A percentile compares a stretch with the other conserved stretches of the same genome.
Conservation (phyloP, 1,140 invertebrate genomes). For the Ectropis grisescens region DNA sequence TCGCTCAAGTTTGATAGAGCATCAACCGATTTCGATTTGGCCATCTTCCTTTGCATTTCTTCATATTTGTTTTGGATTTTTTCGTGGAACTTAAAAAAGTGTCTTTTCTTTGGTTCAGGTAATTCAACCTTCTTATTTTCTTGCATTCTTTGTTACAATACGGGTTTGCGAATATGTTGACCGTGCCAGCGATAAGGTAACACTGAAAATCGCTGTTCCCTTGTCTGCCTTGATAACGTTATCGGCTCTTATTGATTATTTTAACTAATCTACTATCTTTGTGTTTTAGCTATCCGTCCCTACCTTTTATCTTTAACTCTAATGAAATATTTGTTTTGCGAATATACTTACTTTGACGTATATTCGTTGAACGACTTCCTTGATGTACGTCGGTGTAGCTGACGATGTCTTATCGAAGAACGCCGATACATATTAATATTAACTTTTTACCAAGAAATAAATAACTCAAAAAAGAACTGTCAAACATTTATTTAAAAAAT, state of each 20-base stretch:
- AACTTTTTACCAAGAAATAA: not conserved
- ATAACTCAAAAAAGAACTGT: not conserved
- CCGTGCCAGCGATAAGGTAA: not conserved
- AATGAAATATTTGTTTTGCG: not conserved
- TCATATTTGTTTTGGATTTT: conserved; percentile 49
- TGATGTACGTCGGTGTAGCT: no score
- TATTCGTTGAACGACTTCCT: not conserved
- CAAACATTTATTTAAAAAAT: not conserved
- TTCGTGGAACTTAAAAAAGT: conserved; percentile 42
- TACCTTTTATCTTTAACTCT: not conserved
- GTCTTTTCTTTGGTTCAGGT: conserved; percentile 20
- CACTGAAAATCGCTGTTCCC: conserved; percentile 4
- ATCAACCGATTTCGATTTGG: conserved; percentile 50
- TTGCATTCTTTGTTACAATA: conserved; percentile 18
- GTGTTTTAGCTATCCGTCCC: not conserved
- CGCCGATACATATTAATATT: not conserved
- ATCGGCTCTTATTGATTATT: conserved; percentile 16
- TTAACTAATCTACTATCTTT: conserved; percentile 15
- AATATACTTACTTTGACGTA: not conserved
- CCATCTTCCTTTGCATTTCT: conserved; percentile 48
- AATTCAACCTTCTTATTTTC: conserved; percentile 12
- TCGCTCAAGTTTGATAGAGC: conserved; percentile 23
- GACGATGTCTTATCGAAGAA: not conserved
- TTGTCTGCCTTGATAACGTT: conserved; percentile 11
- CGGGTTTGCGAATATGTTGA: conserved; percentile 1